A percentile compares a stretch with the other conserved stretches of the same genome.
phyloP scores from a whole-genome alignment of 2,797 vertebrate genomes.

The Micropoecilia bifurca region DNA sequence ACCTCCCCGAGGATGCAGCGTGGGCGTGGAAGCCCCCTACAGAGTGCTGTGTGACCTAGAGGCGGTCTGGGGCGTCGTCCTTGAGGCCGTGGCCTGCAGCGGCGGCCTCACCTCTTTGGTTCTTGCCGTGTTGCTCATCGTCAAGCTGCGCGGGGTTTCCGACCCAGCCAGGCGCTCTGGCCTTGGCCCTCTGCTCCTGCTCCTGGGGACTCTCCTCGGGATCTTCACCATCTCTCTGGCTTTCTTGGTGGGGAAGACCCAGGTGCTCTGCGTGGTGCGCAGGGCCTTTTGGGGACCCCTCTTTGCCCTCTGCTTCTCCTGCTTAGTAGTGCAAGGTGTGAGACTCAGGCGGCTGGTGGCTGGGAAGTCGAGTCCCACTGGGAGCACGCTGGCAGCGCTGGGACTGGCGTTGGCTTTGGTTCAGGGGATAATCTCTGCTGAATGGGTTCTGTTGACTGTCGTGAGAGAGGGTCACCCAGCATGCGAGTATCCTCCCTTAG shows the following conservation, averaged over 20 bases:
- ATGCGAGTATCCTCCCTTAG: constrained; percentile 92
- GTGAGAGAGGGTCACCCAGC: constrained; percentile 89
- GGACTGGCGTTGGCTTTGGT: constrained; percentile 89
- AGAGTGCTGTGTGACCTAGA: constrained; percentile 95
- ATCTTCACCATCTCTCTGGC: constrained; percentile 92
- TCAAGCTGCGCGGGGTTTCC: constrained; percentile 87
- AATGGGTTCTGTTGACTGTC: constrained; percentile 94
- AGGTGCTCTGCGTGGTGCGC: constrained; percentile 88
- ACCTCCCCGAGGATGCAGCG: constrained; percentile 89
- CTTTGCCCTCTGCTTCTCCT: constrained; percentile 95
- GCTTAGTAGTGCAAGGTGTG: constrained; percentile 92
- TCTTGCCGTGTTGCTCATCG: constrained; percentile 87
- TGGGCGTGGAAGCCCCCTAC: constrained; percentile 88
- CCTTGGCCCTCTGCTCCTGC: constrained; percentile 90
- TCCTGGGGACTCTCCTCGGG: constrained; percentile 89
- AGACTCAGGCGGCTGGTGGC: constrained; percentile 87
- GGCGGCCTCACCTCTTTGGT: constrained; percentile 89
- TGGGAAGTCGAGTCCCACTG: constrained; percentile 83
- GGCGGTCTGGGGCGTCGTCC: constrained; percentile 93
- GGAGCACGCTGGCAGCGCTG: constrained; percentile 82
- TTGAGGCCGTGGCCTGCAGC: constrained; percentile 91
- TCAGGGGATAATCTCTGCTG: constrained; percentile 92
- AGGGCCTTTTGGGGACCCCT: constrained; percentile 94
- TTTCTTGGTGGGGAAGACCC: constrained; percentile 92
- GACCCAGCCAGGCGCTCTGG: constrained; percentile 90